These are phyloP conservation scores for Rugalucina vietnamica DNA, from an alignment of 2,888 invertebrate species.

Conservation along the genomic window DNA sequence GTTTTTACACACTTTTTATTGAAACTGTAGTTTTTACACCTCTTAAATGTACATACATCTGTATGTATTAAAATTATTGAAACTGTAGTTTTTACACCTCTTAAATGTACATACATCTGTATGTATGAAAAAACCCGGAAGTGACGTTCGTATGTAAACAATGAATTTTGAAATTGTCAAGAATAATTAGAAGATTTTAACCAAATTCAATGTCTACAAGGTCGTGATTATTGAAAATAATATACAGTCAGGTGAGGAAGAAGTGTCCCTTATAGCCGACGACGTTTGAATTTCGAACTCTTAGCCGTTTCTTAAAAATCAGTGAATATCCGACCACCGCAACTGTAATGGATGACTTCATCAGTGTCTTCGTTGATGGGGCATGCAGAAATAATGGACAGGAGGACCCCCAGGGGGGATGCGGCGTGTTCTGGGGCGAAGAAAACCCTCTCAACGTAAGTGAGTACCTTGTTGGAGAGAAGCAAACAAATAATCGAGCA, in stretches of 20 bases:
- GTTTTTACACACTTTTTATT: too few relatives aligned
- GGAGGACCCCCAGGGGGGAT: not conserved
- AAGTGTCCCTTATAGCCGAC: not conserved
- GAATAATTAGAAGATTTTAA: not conserved
- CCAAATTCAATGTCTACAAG: not conserved
- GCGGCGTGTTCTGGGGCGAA: not conserved
- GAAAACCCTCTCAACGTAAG: not conserved
- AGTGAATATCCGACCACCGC: not conserved
- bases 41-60: too few relatives aligned
- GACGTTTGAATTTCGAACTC: not conserved
- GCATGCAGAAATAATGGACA: not conserved
- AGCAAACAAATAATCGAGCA: not conserved
- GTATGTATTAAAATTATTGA: too few relatives aligned
- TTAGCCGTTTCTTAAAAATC: not conserved
- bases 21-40: too few relatives aligned
- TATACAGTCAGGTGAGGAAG: not conserved
- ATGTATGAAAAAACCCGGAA: not conserved
- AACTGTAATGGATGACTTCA: not conserved
- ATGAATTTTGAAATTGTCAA: not conserved
- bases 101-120: not conserved
- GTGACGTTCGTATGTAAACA: not conserved
- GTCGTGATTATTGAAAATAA: not conserved
- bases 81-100: not conserved
- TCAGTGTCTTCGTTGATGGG: not conserved
- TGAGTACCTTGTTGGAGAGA: not conserved